Base-by-base conservation (phyloP, 2,797 vertebrate species). In the Xiphophorus birchmanni region DNA sequence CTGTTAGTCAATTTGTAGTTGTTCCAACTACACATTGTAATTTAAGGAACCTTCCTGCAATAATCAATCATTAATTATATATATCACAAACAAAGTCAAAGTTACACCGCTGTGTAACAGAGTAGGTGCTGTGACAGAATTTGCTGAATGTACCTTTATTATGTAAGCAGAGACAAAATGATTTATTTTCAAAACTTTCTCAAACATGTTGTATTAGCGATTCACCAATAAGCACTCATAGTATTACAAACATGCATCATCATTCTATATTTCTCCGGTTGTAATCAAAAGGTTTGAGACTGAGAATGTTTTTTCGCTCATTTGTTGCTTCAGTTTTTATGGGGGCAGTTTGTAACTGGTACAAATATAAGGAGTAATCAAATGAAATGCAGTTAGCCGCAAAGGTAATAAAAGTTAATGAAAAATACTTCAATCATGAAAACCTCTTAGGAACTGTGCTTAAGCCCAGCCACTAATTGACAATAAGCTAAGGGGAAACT, bases 371-470 rank as follows among this genome's bases (percentile, higher is more conserved):
- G 12, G 37, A 69, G 35, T 40, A 37, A 23, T 69, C 18, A 26
- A 42, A 42, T 69, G 17, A 69, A 69, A 42, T 42, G 65, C 37
- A 69, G 37, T 69, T 42, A 69, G 18, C 65, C 18, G 65, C 65
- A 69, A 69, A 23, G 65, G 65, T 69, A 42, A 69, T 69, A 42
- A 69, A 69, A 69, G 37, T 42, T 26, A 42, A 69, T 69, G 37
- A 74, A 52, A 54, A 74, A 69, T 69, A 23, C 65, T 42, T 69
- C 35, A 42, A 42, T 69, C 65, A 69, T 26, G 37, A 69, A 69
- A 69, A 65, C 60, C 32, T 65, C 32, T 65, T 37, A 35, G 60
- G 32, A 65, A 42, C 65, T 69, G 37, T 69, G 37, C 35, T 42
- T 69, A 69, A 69, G 37, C 37, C 37, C 37, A 5, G 37, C 21